Percentiles rank a stretch among this genome's conserved stretches.
phyloP scores from a whole-genome alignment of 2,888 invertebrate genomes.

The Drosophila kambysellisi region DNA sequence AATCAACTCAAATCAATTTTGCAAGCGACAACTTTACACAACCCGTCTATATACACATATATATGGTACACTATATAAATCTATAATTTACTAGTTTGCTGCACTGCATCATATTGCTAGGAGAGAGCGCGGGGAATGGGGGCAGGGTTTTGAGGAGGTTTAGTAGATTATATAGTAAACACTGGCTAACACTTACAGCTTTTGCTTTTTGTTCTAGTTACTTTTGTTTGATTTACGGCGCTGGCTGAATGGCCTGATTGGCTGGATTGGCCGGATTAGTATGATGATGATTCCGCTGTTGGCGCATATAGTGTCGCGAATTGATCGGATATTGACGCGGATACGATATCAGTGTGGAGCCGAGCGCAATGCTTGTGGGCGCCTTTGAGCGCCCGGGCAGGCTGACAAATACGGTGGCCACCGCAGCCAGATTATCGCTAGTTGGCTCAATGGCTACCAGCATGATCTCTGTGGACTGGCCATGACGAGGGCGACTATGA shows the following conservation, averaged over 20 bases:
- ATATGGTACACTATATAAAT: conserved; percentile 20
- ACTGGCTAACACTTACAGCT: conserved; percentile 34
- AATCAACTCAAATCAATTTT: not conserved
- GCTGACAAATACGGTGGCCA: conserved; percentile 95
- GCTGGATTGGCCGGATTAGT: conserved; percentile 29
- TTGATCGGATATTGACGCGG: conserved; percentile 86
- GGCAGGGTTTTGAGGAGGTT: conserved; percentile 5
- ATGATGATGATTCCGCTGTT: conserved; percentile 57
- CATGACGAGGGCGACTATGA: conserved; percentile 17
- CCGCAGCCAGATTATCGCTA: conserved; percentile 94
- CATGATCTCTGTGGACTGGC: conserved; percentile 87
- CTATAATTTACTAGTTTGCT: conserved; percentile 54
- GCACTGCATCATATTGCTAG: conserved; percentile 11
- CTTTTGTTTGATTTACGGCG: not conserved
- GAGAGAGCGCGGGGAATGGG: conserved; percentile 2
- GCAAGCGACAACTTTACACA: conserved; percentile 11
- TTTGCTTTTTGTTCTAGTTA: not conserved
- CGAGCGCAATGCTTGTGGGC: conserved; percentile 92
- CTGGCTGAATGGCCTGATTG: conserved; percentile 3
- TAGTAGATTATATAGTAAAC: conserved; percentile 7
- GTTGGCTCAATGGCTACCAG: conserved; percentile 97
- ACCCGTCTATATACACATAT: conserved; percentile 27
- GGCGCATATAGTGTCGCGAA: conserved; percentile 85
- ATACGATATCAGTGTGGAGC: conserved; percentile 90
- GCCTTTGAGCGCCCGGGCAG: conserved; percentile 94